Conservation (phyloP, 2,888 invertebrate species). For the Chydorus sphaericus region DNA sequence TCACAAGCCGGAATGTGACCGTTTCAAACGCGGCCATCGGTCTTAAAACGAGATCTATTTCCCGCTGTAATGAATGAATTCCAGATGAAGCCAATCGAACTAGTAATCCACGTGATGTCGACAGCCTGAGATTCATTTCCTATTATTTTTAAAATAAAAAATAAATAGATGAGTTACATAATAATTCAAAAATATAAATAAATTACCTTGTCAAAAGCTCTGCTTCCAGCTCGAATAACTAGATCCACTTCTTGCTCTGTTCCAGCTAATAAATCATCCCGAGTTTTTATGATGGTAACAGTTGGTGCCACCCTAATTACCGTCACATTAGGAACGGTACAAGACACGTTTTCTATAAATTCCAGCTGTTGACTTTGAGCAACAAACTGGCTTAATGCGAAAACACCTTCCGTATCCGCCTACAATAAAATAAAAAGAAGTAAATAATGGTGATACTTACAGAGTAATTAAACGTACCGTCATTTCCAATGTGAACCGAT, state of each 20-base stretch:
- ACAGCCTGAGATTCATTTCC: constrained; percentile 45
- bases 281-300: constrained; percentile 31
- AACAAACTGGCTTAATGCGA: constrained; percentile 49
- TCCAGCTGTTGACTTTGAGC: constrained; percentile 20
- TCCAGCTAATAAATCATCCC: constrained; percentile 63
- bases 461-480: constrained; percentile 27
- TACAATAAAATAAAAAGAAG: constrained; percentile 34
- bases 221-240: constrained; percentile 62
- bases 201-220: constrained; percentile 50
- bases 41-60: constrained; percentile 5
- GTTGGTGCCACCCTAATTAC: constrained; percentile 49
- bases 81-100: constrained; percentile 33
- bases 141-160: constrained; percentile 18
- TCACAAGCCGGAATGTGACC: constrained; percentile 42
- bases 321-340: constrained; percentile 17
- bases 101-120: constrained; percentile 50
- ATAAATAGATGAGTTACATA: neutral
- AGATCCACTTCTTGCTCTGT: constrained; percentile 61
- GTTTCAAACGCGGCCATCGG: constrained; percentile 50
- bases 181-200: no score
- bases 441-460: no score
- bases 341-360: constrained; percentile 19
- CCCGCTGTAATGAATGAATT: constrained; percentile 23
- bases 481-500: constrained; percentile 28
- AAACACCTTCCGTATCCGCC: constrained; percentile 44